Percentiles rank a stretch among this genome's conserved stretches.
These are phyloP conservation scores for Dicrostonyx torquatus DNA, from an alignment of 2,797 vertebrate species.

Conservation along the genomic window DNA sequence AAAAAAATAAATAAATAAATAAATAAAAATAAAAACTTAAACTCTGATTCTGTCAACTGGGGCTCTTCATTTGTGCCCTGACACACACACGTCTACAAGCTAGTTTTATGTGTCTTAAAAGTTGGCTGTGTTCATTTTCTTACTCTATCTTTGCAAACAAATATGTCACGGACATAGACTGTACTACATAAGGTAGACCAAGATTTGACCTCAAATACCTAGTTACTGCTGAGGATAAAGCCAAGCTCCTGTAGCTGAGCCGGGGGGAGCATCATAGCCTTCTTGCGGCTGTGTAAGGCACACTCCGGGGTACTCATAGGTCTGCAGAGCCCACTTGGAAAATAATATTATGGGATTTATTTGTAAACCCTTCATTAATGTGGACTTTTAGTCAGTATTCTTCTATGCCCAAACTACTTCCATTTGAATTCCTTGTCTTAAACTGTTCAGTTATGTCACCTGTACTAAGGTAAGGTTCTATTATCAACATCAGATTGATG, in stretches of 20 bases:
- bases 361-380: constrained; percentile 13
- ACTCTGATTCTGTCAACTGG: not conserved
- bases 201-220: not conserved
- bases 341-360: not conserved
- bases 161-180: not conserved
- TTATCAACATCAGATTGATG: constrained; percentile 35
- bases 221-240: not conserved
- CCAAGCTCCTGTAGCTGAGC: not conserved
- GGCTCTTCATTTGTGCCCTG: not conserved
- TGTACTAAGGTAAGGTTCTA: not conserved
- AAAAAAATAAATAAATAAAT: not conserved
- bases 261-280: no score
- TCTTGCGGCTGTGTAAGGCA: not conserved
- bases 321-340: not conserved
- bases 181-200: not conserved
- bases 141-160: constrained; percentile 46
- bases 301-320: not conserved
- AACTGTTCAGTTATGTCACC: not conserved
- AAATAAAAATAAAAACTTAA: not conserved
- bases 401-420: not conserved
- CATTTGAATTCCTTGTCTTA: not conserved
- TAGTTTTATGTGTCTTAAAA: not conserved
- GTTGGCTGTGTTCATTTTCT: not conserved
- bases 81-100: not conserved
- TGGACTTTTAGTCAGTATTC: not conserved